These are phyloP conservation scores for Drosophila quadrilineata DNA, from an alignment of 1,140 invertebrate species.

Conservation along the genomic window DNA sequence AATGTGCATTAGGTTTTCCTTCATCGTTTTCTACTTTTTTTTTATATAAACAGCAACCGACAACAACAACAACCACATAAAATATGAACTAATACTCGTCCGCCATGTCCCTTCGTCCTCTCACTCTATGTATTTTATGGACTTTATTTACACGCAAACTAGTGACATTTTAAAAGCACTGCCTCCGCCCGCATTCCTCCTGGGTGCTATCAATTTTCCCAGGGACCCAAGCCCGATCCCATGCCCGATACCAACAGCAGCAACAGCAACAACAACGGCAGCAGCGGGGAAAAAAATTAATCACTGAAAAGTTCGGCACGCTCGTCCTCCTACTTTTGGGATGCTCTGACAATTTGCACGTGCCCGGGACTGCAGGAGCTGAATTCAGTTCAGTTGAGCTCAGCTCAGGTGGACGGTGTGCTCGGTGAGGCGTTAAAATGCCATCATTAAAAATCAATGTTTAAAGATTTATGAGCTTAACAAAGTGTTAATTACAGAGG, in stretches of 20 bases:
- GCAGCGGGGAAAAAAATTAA: conserved; percentile 46
- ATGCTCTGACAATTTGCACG: conserved; percentile 55
- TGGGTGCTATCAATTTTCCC: conserved; percentile 29
- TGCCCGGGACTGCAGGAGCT: conserved; percentile 23
- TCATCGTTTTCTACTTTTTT: not conserved
- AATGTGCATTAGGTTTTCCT: conserved; percentile 50
- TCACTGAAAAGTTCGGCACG: conserved; percentile 39
- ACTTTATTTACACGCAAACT: conserved; percentile 12
- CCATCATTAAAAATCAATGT: conserved; percentile 76
- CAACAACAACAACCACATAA: too few relatives aligned
- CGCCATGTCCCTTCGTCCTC: too few relatives aligned
- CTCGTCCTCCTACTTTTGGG: too few relatives aligned
- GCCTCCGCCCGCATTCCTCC: not conserved
- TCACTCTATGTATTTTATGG: not conserved
- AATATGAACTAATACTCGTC: conserved; percentile 1
- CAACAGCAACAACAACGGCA: too few relatives aligned
- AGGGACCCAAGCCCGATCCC: not conserved
- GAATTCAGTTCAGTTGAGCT: too few relatives aligned
- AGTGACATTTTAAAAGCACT: conserved; percentile 30
- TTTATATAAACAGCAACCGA: conserved; percentile 18
- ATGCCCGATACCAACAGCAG: not conserved
- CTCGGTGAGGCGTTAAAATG: conserved; percentile 63
- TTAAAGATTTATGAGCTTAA: conserved; percentile 75
- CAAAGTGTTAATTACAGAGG: conserved; percentile 71
- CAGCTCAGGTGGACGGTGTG: conserved; percentile 26